Percentiles rank a stretch among this genome's conserved stretches.
Conservation (phyloP, 2,888 invertebrate genomes). For the Cetonia aurata region DNA sequence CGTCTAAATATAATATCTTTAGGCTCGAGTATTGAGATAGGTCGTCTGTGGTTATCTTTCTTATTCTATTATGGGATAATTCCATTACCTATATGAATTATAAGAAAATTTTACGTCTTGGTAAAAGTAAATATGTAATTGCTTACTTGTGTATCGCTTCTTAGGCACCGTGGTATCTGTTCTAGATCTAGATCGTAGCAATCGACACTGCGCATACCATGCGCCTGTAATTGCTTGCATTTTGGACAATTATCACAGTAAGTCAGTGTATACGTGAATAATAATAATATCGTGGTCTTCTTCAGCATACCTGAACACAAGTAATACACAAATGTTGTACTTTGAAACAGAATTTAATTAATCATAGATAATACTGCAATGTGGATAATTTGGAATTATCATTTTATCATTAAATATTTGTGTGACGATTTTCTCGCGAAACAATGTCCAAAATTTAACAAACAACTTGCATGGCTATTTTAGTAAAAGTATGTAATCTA, state of each 20-base stretch:
- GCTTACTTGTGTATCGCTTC: conserved; percentile 57
- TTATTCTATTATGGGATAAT: conserved; percentile 58
- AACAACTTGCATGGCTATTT: too few species aligned
- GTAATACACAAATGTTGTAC: background rate
- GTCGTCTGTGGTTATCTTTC: conserved; percentile 56
- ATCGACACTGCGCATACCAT: conserved; percentile 57
- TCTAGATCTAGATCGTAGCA: conserved; percentile 57
- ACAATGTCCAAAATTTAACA: too few species aligned
- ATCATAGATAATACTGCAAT: too few species aligned
- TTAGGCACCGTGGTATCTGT: conserved; percentile 57
- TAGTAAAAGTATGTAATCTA: too few species aligned
- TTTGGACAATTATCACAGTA: conserved; percentile 36
- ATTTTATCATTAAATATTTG: too few species aligned
- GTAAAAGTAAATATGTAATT: conserved; percentile 19
- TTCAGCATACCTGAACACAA: conserved; percentile 30
- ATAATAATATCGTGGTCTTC: conserved; percentile 5
- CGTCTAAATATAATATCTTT: conserved; percentile 59
- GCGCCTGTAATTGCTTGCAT: conserved; percentile 54
- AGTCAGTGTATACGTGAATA: conserved; percentile 10
- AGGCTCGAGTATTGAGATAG: conserved; percentile 55
- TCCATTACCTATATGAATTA: conserved; percentile 56
- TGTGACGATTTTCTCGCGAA: too few species aligned
- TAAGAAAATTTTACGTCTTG: background rate
- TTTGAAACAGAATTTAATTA: too few species aligned
- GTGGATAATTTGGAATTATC: too few species aligned